Evolutionary conservation across 2,888 invertebrate genomes (phyloP), one percentile per base, ranked within the genome.

Genomic region (Macaria notata): DNA sequence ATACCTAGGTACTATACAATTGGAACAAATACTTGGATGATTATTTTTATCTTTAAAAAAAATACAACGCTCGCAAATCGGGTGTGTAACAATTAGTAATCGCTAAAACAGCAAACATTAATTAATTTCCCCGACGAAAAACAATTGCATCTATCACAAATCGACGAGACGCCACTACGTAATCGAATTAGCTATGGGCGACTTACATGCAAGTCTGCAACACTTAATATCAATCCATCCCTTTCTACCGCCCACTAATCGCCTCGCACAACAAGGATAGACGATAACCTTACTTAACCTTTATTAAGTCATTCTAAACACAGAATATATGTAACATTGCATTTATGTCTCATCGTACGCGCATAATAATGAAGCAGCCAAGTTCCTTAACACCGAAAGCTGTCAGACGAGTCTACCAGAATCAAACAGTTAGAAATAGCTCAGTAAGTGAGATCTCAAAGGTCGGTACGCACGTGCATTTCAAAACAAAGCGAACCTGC

Each of bases 401-500:
- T 44, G 43, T 4, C 36, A 36, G 29, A 50, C 46, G n/a, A 46
- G 46, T 49, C 33, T 31, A 8, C 9, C 8, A 9, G 4, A 4
- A 41, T 1, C 9, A 8, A 41, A 38, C 5, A 4, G n/a, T 8
- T 41, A 41, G 49, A 4, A 19, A 43, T 30, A 6, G 43, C n/a
- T 9, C 44, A 38, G 50, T 9, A n/a, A 50, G 50, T 33, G 8
- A 29, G 7, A 36, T 6, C 4, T 5, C 31, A 31, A 42, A 31
- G 4, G 29, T 9, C 48, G n/a, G 9, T 3, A 30, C 8, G 30
- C 52, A 56, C 56, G 56, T 41, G 50, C 31, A 48, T 4, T 19
- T 56, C 62, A 66, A 67, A n/a, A 19, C 36, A 5, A 51, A 65
- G 82, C 84, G 61, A 72, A 86, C 86, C 83, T 83, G 77, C 46